Percentiles rank a stretch among this genome's conserved stretches.
Evolutionary conservation across 2,888 invertebrate species (phyloP).

Genomic region (Tipula unca): DNA sequence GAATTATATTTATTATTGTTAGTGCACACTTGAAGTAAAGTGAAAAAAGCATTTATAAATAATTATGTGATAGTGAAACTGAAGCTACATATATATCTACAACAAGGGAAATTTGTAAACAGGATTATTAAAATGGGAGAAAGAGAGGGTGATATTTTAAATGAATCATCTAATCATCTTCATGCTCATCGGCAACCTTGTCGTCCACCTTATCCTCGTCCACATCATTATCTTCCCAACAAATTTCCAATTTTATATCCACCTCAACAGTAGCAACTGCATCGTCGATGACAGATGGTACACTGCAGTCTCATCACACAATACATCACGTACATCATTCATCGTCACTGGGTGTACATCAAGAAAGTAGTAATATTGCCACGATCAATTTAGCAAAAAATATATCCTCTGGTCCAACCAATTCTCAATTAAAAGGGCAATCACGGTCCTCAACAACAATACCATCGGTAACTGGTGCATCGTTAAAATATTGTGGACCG

Average conservation of each 20-base stretch:
- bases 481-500: slow-evolving; percentile 49
- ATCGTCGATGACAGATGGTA: background rate
- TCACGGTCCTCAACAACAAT: background rate
- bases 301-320: background rate
- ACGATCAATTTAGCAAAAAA: background rate
- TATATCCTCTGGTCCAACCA: background rate
- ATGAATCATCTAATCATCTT: background rate
- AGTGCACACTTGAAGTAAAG: background rate
- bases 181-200: background rate
- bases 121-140: background rate
- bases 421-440: background rate
- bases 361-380: background rate
- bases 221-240: background rate
- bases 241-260: background rate
- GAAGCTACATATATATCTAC: background rate
- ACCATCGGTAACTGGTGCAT: background rate
- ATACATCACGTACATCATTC: background rate
- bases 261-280: background rate
- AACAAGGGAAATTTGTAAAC: background rate
- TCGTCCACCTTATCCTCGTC: background rate
- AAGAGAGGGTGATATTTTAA: background rate
- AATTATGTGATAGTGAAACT: background rate
- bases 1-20: background rate
- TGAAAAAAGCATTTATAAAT: background rate
- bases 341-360: background rate